phyloP scores from a whole-genome alignment of 1,140 invertebrate genomes.

The Popillia japonica region DNA sequence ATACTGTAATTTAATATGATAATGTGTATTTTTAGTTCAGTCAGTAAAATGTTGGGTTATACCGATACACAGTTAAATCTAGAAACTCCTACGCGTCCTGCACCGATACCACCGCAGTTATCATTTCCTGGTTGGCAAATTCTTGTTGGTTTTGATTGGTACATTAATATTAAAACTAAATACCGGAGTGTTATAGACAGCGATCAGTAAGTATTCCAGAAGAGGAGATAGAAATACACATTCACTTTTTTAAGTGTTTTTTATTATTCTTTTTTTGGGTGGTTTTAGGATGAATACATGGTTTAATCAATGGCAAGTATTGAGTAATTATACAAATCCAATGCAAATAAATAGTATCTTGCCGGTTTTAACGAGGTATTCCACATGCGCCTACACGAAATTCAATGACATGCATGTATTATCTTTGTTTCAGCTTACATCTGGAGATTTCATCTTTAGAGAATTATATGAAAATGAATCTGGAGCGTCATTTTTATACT shows the following conservation, averaged over 20 bases:
- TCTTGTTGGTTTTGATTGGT: slow-evolving; percentile 67
- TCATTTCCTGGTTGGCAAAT: slow-evolving; percentile 71
- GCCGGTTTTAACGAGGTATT: slow-evolving; percentile 64
- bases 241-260: not conserved
- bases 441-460: slow-evolving; percentile 65
- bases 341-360: slow-evolving; percentile 70
- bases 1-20: too few relatives aligned
- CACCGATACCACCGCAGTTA: slow-evolving; percentile 63
- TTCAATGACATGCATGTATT: slow-evolving; percentile 20
- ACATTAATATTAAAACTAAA: slow-evolving; percentile 66
- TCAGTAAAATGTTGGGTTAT: slow-evolving; percentile 64
- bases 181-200: slow-evolving; percentile 66
- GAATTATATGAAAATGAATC: slow-evolving; percentile 63
- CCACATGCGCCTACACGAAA: not conserved
- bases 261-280: not conserved
- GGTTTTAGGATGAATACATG: slow-evolving; percentile 70
- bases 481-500: slow-evolving; percentile 64
- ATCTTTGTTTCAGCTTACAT: slow-evolving; percentile 60
- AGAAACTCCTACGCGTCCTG: slow-evolving; percentile 60
- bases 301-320: slow-evolving; percentile 75
- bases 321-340: slow-evolving; percentile 71
- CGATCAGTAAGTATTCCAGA: slow-evolving; percentile 67
- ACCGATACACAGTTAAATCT: slow-evolving; percentile 61
- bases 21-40: slow-evolving; percentile 46
- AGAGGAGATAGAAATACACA: too few relatives aligned